Evolutionary conservation across 2,113 vertebrate species (phyloP).

Genomic region (Gulo gulo): DNA sequence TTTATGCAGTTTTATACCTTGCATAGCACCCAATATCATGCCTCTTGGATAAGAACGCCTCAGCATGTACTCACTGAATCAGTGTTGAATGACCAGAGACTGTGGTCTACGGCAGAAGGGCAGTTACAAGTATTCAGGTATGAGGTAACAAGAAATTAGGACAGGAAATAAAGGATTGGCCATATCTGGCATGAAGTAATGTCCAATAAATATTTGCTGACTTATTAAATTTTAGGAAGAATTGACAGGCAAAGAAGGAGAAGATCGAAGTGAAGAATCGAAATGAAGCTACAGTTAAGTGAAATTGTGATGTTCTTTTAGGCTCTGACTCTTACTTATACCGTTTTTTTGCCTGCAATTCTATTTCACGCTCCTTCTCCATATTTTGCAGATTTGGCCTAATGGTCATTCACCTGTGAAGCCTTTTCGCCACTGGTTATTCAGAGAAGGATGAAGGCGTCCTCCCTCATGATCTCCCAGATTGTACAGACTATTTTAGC

Average conservation of each 20-base stretch:
- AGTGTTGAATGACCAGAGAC: neutral
- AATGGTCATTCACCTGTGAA: neutral
- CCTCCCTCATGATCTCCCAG: neutral
- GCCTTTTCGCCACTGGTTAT: neutral
- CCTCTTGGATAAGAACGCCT: neutral
- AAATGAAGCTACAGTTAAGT: neutral
- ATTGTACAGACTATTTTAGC: neutral
- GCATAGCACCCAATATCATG: neutral
- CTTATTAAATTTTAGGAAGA: neutral
- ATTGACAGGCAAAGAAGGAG: neutral
- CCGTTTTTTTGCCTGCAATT: neutral
- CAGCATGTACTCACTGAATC: neutral
- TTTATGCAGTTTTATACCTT: neutral
- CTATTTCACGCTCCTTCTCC: neutral
- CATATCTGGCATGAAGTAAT: neutral
- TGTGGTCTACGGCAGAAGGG: neutral
- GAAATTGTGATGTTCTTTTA: neutral
- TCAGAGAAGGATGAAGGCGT: neutral
- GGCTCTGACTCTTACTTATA: neutral
- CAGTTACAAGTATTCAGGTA: neutral
- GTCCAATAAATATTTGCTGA: neutral
- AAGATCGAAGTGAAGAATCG: neutral
- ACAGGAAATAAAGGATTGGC: neutral
- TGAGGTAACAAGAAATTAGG: neutral
- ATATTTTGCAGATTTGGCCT: neutral